Base-by-base conservation (phyloP, 2,113 vertebrate species). In the Platanista minor region DNA sequence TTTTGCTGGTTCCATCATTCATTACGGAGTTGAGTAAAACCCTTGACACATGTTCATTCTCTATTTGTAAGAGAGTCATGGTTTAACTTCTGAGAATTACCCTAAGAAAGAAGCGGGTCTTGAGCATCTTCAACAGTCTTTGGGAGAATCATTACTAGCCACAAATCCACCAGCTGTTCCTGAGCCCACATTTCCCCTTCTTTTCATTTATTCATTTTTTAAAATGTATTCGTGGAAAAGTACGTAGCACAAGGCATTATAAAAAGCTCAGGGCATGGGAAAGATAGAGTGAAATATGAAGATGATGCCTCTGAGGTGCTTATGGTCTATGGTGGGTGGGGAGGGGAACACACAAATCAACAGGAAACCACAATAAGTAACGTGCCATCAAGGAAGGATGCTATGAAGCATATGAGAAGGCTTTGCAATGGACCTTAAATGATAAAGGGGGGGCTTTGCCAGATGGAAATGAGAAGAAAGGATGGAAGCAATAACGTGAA, bases 81-180 rank as follows among this genome's bases (percentile, higher is more conserved):
- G 69, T 90, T 93, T 96, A 94, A 72, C 27, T 75, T 77, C 77
- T 62, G 36, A 95, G 67, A 92, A 96, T 62, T 43, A 9, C 6
- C 15, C 49, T 78, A 3, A 15, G 27, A 66, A 90, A 59, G 27
- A 71, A 86, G 3, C n/a, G 3, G 27, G 2, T 72, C 39, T 59
- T 78, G 23, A 77, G 27, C 17, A 74, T 69, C 61, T 87, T 87
- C 17, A 31, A 31, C 4, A 9, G 5, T 77, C 39, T 86, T 87
- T 18, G 31, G 27, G 29, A 91, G n/a, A 81, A 72, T 54, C 54
- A 57, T 67, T 18, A 67, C 6, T 84, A 77, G 62, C 31, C 18
- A 83, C 31, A 91, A 78, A 49, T 43, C 20, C 64, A 81, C 15
- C 20, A 49, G 31, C 25, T 25, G 33, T 74, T 69, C 59, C 46